Conservation (phyloP, 2,113 vertebrate genomes). For the Canis aureus region DNA sequence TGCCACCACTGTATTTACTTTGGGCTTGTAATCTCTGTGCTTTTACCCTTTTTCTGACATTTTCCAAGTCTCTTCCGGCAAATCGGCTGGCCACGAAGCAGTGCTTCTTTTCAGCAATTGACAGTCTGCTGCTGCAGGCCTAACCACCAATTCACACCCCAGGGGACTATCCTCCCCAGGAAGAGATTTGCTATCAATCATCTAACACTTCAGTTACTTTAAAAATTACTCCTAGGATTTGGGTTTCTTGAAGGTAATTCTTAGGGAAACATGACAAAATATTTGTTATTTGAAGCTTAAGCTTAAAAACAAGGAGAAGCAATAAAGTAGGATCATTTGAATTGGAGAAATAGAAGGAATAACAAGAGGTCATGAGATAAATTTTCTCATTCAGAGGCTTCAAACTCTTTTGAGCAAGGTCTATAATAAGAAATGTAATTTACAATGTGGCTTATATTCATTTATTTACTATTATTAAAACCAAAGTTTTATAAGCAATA, state of each 20-base stretch:
- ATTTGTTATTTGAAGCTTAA: constrained; percentile 22
- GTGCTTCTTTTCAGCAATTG: constrained; percentile 48
- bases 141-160: constrained; percentile 70
- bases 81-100: constrained; percentile 49
- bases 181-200: constrained; percentile 63
- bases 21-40: constrained; percentile 66
- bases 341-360: constrained; percentile 43
- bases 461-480: not conserved
- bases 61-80: constrained; percentile 68
- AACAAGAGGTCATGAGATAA: constrained; percentile 25
- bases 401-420: constrained; percentile 24
- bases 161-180: constrained; percentile 16
- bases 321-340: constrained; percentile 51
- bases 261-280: constrained; percentile 54
- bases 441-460: not conserved
- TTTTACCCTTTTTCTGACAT: constrained; percentile 79
- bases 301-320: constrained; percentile 58
- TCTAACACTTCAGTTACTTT: constrained; percentile 72
- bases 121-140: constrained; percentile 36
- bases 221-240: constrained; percentile 76
- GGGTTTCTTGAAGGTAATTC: constrained; percentile 63
- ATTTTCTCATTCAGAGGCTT: constrained; percentile 20
- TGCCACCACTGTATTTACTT: constrained; percentile 74
- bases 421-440: constrained; percentile 21
- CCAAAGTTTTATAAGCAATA: not conserved